Evolutionary conservation across 1,140 invertebrate genomes (phyloP), one percentile per base, ranked within the genome.

Genomic region (Tribolium castaneum): DNA sequence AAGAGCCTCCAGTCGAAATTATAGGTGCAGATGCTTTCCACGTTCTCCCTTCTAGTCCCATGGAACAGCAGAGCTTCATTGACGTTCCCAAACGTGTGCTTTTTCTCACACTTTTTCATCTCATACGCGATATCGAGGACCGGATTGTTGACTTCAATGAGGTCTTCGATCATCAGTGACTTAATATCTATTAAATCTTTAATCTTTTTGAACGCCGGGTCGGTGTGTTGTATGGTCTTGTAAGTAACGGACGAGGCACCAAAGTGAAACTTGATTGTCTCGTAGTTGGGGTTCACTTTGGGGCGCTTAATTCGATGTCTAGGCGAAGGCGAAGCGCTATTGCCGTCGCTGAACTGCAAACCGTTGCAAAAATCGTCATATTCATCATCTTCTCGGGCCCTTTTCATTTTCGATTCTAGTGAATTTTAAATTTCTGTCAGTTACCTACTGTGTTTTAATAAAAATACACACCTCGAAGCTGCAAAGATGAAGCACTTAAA

Each of bases 1-100:
- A 35, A 35, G n/a, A 73, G 25, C 13, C 71, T 14, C 71, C 71
- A 73, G 52, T 73, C 50, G 22, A 73, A 73, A 49, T 73, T 73
- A 50, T 52, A 51, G 2, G 14, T 73, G 49, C 71, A 73, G 34
- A 73, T 73, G 5, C 52, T 73, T n/a, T 19, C 14, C 6, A 54
- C 49, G 25, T 73, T 73, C 4, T 12, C 49, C 13, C 9, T 14
- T 34, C 34, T 52, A 12, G 71, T 73, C 4, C 50, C 71, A n/a
- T 73, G 71, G 45, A 73, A 73, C 3, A 73, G n/a, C 13, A 54
- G 19, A 12, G 3, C 7, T 54, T 73, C 71, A 34, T 52, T 2
- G 5, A 73, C 14, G 2, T 35, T 22, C 3, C 59, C 71, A 30
- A 52, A 73, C 9, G 22, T 1, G 3, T 7, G 2, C 12, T 16